Base-by-base conservation (phyloP, 2,797 vertebrate genomes). In the Poecile montanus region DNA sequence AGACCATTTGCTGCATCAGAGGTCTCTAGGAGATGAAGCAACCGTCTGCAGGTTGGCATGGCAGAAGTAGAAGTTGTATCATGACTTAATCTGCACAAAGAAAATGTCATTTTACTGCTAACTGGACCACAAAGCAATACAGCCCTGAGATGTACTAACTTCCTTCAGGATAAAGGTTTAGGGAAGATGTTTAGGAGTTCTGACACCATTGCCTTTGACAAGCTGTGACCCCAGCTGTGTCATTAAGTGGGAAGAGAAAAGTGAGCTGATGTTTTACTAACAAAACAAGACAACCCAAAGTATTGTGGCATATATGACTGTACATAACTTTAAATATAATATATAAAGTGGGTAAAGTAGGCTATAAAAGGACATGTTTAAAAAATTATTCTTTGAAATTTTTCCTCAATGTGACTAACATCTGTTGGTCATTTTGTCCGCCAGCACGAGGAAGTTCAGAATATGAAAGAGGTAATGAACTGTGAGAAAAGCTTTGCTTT, bases 391-490 rank as follows among this genome's bases (percentile, higher is more conserved):
- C 75, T 85, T 91, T 84, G 54, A 93, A 57, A 72, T 75, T 86
- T 93, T 89, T 91, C 61, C 42, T 91, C 85, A 75, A 26, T 21
- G 50, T 61, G 70, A 90, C 72, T 92, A 96, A 95, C 95, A 95
- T 96, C 95, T 96, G 94, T 88, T 88, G 94, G 91, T 70, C 88
- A 77, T 96, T 96, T 94, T 88, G 79, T 84, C 73, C 0, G 5
- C 58, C 88, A 94, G 91, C 58, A 50, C 66, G 66, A 81, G 73
- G 76, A 94, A 79, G 47, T 90, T 88, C 82, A 88, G 79, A 83
- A 88, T 91, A 91, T 89, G 91, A 95, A 96, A 94, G 91, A 89
- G 68, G 76, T 96, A 96, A 96, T 95, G 95, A 96, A 68, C 95
- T 96, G 95, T 77, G 90, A 96, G 89, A 70, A 93, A 88, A 73